Base-by-base conservation (phyloP, 2,113 vertebrate genomes). In the Monopterus albus region DNA sequence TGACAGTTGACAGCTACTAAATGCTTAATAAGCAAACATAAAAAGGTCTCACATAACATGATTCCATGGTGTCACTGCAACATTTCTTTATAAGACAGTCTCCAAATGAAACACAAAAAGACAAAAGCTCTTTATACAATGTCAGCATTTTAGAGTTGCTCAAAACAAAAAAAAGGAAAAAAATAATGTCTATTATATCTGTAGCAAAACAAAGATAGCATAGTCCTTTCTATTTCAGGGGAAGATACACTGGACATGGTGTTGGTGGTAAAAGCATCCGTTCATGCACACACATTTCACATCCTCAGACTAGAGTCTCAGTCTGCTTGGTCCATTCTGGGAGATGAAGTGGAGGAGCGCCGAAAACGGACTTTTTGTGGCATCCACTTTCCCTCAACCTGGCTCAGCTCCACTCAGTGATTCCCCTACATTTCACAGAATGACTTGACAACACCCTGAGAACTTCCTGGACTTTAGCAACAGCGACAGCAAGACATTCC, bases 201-300 rank as follows among this genome's bases (percentile, higher is more conserved):
- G 65, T 83, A 88, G 73, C 72, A 77, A 92, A 60, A 89, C 76
- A 62, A 50, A 51, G 20, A 72, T 65, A 93, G 94, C 90, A 76
- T 92, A 90, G 89, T 91, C 93, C 87, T 87, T 89, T 92, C 60
- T 53, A 64, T 82, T 87, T 81, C 60, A 56, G 42, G 81, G 66
- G 93, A 53, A 92, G 91, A 86, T 90, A 91, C 90, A 88, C 91
- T 91, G 86, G 93, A 88, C 75, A 50, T 83, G 47, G 69, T 84
- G 80, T 82, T 85, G 86, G 89, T 85, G 83, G 78, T 87, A 83
- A 88, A 90, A 89, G 81, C 85, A 83, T 88, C 82, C 78, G 86
- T 82, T 84, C 85, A 87, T 88, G 87, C 86, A 84, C 82, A 82
- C 66, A 43, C 60, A 57, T 63, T 52, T 86, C 36, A 59, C 42